Base-by-base conservation (phyloP, 2,113 vertebrate genomes). In the Carollia perspicillata region DNA sequence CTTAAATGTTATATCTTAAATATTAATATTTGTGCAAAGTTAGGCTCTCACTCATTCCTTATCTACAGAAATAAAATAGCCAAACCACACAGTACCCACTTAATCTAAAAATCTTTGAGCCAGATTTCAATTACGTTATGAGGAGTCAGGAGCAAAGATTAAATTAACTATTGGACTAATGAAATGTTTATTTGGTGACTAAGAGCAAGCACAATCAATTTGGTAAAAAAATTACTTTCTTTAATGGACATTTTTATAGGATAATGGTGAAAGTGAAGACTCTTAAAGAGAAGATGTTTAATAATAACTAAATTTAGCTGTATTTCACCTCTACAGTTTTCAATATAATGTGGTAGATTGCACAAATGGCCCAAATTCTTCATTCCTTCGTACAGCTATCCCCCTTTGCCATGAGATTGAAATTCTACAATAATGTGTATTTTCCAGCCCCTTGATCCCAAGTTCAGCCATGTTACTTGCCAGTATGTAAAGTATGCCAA, bases 101-200 rank as follows among this genome's bases (percentile, higher is more conserved):
- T 80, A 85, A 75, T 95, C 85, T 95, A 65, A 80, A 96, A 95
- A 80, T 90, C 68, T 78, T 30, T 71, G 75, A 26, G 10, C 68
- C 30, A 88, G 14, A 91, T 83, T 92, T 84, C 16, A 86, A 8
- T 37, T 69, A 47, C 10, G 4, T 30, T 86, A n/a, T 33, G 5
- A 3, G 8, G 11, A 2, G 35, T 28, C 4, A 26, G 1, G 13
- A 69, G 3, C 37, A 83, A 84, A 74, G 30, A 90, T 26, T 35
- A 79, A 86, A 72, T 86, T 75, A 95, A 49, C 51, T 42, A 35
- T 28, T 35, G 4, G 17, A 88, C 69, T 90, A 87, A 51, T 65
- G 22, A 83, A 87, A 69, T 86, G 23, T 28, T 81, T 95, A 84
- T 80, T 92, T 87, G 80, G 40, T 23, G 20, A 78, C 8, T 58